These are phyloP conservation scores for Prionace glauca DNA, from an alignment of 2,797 vertebrate species.

Conservation along the genomic window DNA sequence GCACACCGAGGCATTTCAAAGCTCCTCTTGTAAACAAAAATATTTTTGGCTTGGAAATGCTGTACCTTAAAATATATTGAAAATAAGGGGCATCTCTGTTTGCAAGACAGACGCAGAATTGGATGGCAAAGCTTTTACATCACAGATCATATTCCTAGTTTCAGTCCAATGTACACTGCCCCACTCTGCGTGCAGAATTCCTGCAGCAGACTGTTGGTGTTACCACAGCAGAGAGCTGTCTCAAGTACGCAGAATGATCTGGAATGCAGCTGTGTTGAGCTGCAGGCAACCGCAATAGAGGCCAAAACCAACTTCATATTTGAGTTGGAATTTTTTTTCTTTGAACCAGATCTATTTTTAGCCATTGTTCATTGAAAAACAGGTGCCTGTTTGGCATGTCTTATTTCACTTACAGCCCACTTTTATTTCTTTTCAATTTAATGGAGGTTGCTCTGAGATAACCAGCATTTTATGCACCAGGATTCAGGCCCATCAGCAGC, in stretches of 20 bases:
- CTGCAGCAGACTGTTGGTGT: slow-evolving; percentile 22
- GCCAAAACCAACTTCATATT: slow-evolving; percentile 30
- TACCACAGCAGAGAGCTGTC: background rate
- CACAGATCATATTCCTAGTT: slow-evolving; percentile 21
- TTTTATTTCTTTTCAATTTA: background rate
- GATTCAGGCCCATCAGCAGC: background rate
- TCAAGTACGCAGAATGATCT: background rate
- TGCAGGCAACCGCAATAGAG: background rate
- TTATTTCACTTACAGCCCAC: background rate
- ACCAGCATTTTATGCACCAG: background rate
- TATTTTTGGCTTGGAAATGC: background rate
- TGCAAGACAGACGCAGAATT: background rate
- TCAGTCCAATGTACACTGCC: slow-evolving; percentile 26
- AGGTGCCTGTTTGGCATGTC: background rate
- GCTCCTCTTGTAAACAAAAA: background rate
- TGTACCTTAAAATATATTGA: background rate
- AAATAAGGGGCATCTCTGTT: background rate
- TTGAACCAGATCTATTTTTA: slow-evolving; percentile 22
- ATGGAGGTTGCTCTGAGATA: background rate
- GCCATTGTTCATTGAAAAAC: background rate
- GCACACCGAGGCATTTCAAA: background rate
- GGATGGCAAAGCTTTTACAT: background rate
- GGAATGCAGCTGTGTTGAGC: slow-evolving; percentile 3
- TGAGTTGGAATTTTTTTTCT: background rate
- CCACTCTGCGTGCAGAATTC: slow-evolving; percentile 4